phyloP scores from a whole-genome alignment of 2,113 vertebrate species.

The Harpagus bidentatus region DNA sequence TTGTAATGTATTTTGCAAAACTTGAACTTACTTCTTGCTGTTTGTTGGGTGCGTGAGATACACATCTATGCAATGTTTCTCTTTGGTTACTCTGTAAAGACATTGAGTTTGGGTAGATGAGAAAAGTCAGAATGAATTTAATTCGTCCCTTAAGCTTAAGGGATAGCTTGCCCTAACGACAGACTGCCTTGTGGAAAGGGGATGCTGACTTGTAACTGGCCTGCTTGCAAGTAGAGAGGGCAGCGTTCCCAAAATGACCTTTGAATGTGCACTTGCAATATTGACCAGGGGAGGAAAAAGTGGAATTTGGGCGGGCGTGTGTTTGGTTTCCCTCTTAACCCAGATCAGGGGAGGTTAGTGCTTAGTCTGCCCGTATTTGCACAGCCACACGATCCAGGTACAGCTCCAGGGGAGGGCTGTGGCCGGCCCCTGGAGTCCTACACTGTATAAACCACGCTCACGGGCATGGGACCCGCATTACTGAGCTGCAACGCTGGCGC shows the following conservation, averaged over 20 bases:
- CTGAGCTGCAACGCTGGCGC: neutral
- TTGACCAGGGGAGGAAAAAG: neutral
- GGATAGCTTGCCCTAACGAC: neutral
- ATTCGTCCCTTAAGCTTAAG: neutral
- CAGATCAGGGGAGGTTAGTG: neutral
- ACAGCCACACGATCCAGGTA: neutral
- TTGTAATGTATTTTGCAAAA: slow-evolving; percentile 1
- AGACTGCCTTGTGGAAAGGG: neutral
- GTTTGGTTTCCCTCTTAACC: neutral
- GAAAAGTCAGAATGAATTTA: neutral
- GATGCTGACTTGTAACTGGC: neutral
- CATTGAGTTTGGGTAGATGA: neutral
- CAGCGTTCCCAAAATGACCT: neutral
- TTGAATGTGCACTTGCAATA: neutral
- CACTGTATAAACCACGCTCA: accelerated
- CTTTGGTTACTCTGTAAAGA: neutral
- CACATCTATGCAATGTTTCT: slow-evolving; percentile 55
- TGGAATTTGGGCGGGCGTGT: accelerated
- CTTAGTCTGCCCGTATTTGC: neutral
- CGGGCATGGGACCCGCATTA: accelerated
- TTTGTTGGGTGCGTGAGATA: neutral
- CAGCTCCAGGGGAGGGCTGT: neutral
- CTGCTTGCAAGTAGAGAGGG: neutral
- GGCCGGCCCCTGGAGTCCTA: neutral
- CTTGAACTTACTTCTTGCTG: neutral